Conservation (phyloP, 2,888 invertebrate species). For the Thecophora atra region DNA sequence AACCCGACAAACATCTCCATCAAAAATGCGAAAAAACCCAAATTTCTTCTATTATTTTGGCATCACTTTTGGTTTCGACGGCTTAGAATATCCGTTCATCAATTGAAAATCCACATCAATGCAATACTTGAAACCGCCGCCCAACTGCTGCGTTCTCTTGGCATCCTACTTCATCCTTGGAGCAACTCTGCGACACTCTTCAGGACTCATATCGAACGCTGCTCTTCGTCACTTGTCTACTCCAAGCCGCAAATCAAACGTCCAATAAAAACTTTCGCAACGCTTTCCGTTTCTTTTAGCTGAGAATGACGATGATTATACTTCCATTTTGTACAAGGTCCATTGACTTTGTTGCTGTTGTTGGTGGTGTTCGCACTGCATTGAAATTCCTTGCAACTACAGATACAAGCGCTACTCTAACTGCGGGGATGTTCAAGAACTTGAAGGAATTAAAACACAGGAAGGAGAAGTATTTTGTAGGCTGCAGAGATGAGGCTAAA, state of each 20-base stretch:
- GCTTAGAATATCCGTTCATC: too few relatives aligned
- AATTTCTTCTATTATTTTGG: too few relatives aligned
- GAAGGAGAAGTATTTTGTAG: too few relatives aligned
- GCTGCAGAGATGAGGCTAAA: neutral
- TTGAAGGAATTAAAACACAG: too few relatives aligned
- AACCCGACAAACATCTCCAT: too few relatives aligned
- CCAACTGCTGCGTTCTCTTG: too few relatives aligned
- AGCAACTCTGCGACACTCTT: neutral
- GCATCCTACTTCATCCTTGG: too few relatives aligned
- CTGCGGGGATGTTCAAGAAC: constrained; percentile 55
- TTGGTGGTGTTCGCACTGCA: constrained; percentile 43
- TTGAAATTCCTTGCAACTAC: constrained; percentile 55
- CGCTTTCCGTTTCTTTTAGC: constrained; percentile 29
- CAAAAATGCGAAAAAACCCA: too few relatives aligned
- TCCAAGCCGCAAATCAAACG: constrained; percentile 35
- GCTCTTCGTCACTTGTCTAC: too few relatives aligned
- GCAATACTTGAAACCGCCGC: too few relatives aligned
- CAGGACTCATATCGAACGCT: neutral
- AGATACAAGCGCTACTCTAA: constrained; percentile 47
- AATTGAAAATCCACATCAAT: too few relatives aligned
- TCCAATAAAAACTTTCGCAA: constrained; percentile 35
- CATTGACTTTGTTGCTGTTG: neutral
- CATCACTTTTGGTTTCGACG: too few relatives aligned
- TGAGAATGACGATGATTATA: constrained; percentile 12
- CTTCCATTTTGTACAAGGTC: neutral